Percentiles rank a stretch among this genome's conserved stretches.
Evolutionary conservation across 1,140 invertebrate genomes (phyloP).

Genomic region (Callitettix versicolor): DNA sequence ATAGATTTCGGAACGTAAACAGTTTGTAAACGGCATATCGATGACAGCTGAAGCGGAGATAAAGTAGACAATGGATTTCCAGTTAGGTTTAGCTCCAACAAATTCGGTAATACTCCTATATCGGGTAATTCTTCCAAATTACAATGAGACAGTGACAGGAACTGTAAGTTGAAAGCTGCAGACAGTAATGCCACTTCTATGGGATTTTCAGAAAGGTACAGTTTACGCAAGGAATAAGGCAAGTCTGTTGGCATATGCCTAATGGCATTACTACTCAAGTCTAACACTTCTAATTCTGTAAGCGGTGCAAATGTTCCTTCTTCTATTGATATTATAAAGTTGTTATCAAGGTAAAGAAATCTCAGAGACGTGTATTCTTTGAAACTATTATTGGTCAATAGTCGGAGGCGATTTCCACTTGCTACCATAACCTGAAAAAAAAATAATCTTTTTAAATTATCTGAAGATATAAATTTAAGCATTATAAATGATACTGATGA

Average conservation of each 20-base stretch:
- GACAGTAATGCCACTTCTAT: neutral
- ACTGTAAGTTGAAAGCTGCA: slow-evolving; percentile 11
- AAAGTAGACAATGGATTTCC: slow-evolving; percentile 15
- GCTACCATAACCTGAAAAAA: slow-evolving; percentile 32
- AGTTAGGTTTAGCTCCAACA: slow-evolving; percentile 17
- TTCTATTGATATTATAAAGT: slow-evolving; percentile 32
- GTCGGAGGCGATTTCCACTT: slow-evolving; percentile 31
- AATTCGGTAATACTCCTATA: slow-evolving; percentile 16
- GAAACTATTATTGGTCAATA: slow-evolving; percentile 31
- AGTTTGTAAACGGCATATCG: slow-evolving; percentile 17
- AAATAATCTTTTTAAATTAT: slow-evolving; percentile 3
- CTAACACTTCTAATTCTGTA: slow-evolving; percentile 29
- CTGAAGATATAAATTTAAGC: neutral
- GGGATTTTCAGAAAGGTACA: slow-evolving; percentile 20
- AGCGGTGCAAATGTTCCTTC: slow-evolving; percentile 30
- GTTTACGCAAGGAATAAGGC: slow-evolving; percentile 15
- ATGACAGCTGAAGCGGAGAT: slow-evolving; percentile 16
- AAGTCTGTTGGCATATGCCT: slow-evolving; percentile 13
- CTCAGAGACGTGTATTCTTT: slow-evolving; percentile 29
- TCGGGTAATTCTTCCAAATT: slow-evolving; percentile 16
- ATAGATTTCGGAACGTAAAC: slow-evolving; percentile 11
- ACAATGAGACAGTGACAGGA: neutral
- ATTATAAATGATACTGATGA: slow-evolving; percentile 12
- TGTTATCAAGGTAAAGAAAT: slow-evolving; percentile 34
- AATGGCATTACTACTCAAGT: slow-evolving; percentile 18